These are phyloP conservation scores for Aratinga solstitialis DNA, from an alignment of 2,797 vertebrate genomes.

Conservation along the genomic window DNA sequence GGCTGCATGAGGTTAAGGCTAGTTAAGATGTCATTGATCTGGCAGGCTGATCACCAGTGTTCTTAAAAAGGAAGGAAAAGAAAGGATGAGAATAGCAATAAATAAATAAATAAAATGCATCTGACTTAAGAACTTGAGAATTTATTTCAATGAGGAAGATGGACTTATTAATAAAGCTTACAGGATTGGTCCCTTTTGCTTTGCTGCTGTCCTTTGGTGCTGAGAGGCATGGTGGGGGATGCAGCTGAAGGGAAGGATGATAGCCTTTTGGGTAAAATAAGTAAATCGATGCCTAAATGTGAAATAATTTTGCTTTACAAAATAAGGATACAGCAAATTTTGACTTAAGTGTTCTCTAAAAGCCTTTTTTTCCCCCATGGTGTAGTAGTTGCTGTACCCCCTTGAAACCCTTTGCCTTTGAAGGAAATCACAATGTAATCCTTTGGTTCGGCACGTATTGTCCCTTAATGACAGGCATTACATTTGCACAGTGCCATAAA, in stretches of 20 bases:
- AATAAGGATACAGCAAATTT: background rate
- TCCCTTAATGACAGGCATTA: slow-evolving; percentile 69
- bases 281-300: background rate
- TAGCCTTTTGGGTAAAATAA: background rate
- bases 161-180: background rate
- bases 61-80: background rate
- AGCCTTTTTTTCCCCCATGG: background rate
- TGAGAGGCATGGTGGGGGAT: background rate
- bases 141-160: background rate
- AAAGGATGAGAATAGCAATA: background rate
- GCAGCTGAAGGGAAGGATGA: background rate
- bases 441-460: slow-evolving; percentile 50
- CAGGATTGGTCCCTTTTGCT: background rate
- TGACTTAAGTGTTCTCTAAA: background rate
- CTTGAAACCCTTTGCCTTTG: background rate
- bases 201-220: background rate
- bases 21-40: background rate
- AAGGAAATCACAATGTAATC: slow-evolving; percentile 60
- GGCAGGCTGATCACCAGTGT: background rate
- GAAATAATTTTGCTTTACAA: slow-evolving; percentile 12
- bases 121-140: background rate
- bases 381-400: background rate
- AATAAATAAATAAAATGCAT: background rate
- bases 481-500: slow-evolving; percentile 69
- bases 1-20: background rate